Evolutionary conservation across 2,797 vertebrate genomes (phyloP), one percentile per base, ranked within the genome.

Genomic region (Microchirus variegatus): DNA sequence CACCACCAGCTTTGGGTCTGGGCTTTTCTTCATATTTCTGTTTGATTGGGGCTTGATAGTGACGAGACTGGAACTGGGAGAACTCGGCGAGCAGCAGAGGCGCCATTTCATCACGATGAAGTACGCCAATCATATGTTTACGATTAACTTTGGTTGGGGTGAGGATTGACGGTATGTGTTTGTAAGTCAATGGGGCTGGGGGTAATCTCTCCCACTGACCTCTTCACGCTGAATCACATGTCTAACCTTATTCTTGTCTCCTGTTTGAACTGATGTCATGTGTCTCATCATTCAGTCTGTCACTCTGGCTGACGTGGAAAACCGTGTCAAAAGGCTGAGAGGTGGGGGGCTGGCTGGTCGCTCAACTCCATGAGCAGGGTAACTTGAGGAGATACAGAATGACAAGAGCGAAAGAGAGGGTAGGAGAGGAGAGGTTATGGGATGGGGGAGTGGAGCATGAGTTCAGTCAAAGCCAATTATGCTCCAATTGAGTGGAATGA

Each of bases 1-100:
- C 83, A 75, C 65, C 16, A 59, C 75, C 84, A 68, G 79, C 69
- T 70, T 67, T 62, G 16, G 65, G 73, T 53, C 70, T 67, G 65
- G 74, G 73, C 75, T 86, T 83, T 85, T 79, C 74, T 89, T 86
- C 88, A 76, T 83, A 85, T 90, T 91, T 82, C 80, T 90, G 87
- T 90, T 91, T 91, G 91, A 92, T 91, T 89, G 82, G 83, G 78
- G 64, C 70, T 78, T 76, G 90, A 93, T 90, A 87, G 85, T 64
- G 55, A 79, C 85, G 56, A 51, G 67, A 73, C 77, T 85, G 70
- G 48, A 85, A 77, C 63, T 38, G 75, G 63, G 64, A 57, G 73
- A 63, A 59, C 55, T 57, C 73, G 62, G 62, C 42, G n/a, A 80
- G 70, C 41, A 54, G 62, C 45, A 43, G 48, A 77, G 53, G 80